A percentile compares a stretch with the other conserved stretches of the same genome.
phyloP scores from a whole-genome alignment of 2,113 vertebrate species.

The Hoplias malabaricus region DNA sequence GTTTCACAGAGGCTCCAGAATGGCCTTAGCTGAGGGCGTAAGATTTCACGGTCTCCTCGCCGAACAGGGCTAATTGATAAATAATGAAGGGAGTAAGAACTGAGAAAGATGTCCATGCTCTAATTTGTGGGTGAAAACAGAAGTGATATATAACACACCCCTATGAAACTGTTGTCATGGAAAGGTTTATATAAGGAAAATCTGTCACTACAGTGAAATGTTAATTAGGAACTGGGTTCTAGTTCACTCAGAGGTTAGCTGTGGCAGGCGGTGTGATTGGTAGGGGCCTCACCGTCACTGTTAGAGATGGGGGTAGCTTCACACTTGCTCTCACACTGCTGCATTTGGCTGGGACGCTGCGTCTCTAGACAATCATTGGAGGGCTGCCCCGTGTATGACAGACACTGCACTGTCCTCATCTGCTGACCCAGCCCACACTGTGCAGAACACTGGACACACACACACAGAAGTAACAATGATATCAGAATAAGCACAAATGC shows the following conservation, averaged over 20 bases:
- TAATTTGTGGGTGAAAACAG: conserved; percentile 14
- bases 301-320: conserved; percentile 88
- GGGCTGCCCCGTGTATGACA: conserved; percentile 92
- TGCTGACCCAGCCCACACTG: conserved; percentile 96
- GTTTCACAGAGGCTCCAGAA: conserved; percentile 36
- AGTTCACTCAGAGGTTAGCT: too few species aligned
- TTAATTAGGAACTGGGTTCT: neutral
- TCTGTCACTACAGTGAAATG: neutral
- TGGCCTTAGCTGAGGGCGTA: conserved; percentile 58
- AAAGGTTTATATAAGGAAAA: neutral
- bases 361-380: conserved; percentile 88
- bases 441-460: conserved; percentile 85
- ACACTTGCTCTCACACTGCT: conserved; percentile 98
- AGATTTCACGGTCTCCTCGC: conserved; percentile 8
- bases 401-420: conserved; percentile 91
- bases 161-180: neutral
- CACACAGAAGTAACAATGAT: conserved; percentile 2
- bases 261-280: neutral
- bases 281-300: conserved; percentile 84
- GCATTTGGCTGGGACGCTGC: conserved; percentile 85
- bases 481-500: too few species aligned
- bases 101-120: conserved; percentile 13
- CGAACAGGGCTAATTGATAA: conserved; percentile 19
- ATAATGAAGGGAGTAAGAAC: neutral
- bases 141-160: neutral